These are phyloP conservation scores for Xenopus tropicalis DNA, from an alignment of 2,113 vertebrate species.

Conservation along the genomic window DNA sequence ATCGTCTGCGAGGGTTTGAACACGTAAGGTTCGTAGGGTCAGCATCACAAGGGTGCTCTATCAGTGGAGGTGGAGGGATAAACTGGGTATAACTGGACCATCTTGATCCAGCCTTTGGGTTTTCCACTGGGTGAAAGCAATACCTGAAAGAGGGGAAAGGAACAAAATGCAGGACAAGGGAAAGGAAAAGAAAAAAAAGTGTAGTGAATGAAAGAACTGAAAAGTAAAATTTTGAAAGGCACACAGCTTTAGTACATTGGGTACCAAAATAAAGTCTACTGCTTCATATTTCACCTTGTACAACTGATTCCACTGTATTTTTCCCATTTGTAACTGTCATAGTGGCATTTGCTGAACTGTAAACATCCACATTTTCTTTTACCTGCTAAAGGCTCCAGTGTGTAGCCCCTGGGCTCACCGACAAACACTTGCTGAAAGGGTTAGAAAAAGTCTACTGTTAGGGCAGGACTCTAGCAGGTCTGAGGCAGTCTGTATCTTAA, in stretches of 20 bases:
- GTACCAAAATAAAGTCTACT: not conserved
- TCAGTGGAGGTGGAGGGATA: constrained; percentile 83
- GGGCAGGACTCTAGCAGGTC: too few relatives aligned
- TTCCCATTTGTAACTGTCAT: not conserved
- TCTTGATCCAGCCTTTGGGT: constrained; percentile 81
- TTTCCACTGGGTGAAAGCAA: constrained; percentile 89
- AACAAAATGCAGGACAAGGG: constrained; percentile 45
- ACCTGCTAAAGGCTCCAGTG: too few relatives aligned
- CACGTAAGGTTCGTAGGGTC: constrained; percentile 75
- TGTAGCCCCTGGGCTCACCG: too few relatives aligned
- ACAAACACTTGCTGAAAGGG: too few relatives aligned
- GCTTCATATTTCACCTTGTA: not conserved
- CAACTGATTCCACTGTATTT: too few relatives aligned
- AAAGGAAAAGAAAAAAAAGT: constrained; percentile 55
- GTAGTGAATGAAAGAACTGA: constrained; percentile 71
- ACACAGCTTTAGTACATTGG: constrained; percentile 27
- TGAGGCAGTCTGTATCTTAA: too few relatives aligned
- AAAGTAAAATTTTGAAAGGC: constrained; percentile 65
- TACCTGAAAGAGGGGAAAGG: constrained; percentile 85
- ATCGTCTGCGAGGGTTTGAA: constrained; percentile 73
- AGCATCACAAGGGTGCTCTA: constrained; percentile 84
- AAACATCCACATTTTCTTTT: too few relatives aligned
- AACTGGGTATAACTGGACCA: constrained; percentile 87
- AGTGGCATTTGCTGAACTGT: not conserved
- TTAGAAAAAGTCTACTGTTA: too few relatives aligned